phyloP scores from a whole-genome alignment of 2,888 invertebrate species.

The Leptopilina myrica region DNA sequence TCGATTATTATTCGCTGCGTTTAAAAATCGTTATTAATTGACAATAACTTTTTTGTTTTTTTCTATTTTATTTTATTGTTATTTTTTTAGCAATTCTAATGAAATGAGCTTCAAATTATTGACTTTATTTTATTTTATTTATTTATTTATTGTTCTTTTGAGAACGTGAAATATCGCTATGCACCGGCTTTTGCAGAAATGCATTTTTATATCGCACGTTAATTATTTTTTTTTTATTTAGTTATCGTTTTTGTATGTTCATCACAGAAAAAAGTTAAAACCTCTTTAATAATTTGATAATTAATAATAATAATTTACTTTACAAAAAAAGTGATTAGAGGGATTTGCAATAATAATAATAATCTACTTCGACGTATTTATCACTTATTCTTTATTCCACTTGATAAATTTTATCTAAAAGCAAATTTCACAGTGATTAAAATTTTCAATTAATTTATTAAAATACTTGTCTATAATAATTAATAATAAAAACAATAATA shows the following conservation, averaged over 20 bases:
- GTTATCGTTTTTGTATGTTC: neutral
- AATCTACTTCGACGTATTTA: neutral
- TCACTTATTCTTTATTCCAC: no score
- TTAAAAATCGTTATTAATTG: constrained; percentile 19
- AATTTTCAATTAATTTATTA: no score
- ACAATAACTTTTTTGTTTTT: neutral
- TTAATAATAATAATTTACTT: neutral
- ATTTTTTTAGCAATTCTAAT: neutral
- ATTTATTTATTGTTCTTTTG: no score
- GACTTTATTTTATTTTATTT: neutral
- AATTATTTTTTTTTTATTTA: constrained; percentile 3
- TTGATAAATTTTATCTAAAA: no score
- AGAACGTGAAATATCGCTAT: constrained; percentile 49
- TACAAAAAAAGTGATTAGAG: neutral
- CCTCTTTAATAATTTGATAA: neutral
- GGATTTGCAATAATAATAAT: neutral
- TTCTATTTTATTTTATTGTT: neutral
- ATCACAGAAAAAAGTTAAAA: neutral
- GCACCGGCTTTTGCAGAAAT: constrained; percentile 58
- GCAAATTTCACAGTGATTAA: no score
- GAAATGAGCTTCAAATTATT: neutral
- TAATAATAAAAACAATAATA: no score
- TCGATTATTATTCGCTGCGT: constrained; percentile 22
- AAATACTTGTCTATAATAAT: no score
- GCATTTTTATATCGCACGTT: constrained; percentile 55